Evolutionary conservation across 2,797 vertebrate genomes (phyloP).

Genomic region (Lemur catta): DNA sequence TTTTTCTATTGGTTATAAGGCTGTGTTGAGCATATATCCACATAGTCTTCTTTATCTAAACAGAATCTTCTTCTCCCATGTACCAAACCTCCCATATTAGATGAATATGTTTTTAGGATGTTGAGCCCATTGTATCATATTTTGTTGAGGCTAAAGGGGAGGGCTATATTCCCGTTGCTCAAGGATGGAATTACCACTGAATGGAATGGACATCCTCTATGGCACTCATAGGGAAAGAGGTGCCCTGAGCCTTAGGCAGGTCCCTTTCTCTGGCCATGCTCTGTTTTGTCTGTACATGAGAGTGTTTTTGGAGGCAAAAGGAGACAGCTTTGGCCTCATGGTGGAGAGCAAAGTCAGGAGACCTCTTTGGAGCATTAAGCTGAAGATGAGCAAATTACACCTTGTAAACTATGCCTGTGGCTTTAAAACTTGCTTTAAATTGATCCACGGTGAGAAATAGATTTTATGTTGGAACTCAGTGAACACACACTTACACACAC

Average conservation of each 20-base stretch:
- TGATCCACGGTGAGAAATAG: background rate
- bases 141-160: background rate
- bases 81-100: background rate
- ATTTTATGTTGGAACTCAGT: background rate
- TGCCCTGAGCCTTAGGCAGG: background rate
- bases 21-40: background rate
- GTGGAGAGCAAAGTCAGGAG: background rate
- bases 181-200: background rate
- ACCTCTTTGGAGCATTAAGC: background rate
- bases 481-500: background rate
- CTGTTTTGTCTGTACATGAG: background rate
- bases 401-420: background rate
- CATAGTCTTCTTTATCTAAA: background rate
- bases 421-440: slow-evolving; percentile 44
- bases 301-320: background rate
- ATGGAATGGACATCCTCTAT: background rate
- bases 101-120: background rate
- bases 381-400: slow-evolving; percentile 10
- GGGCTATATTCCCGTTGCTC: background rate
- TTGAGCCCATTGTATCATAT: background rate
- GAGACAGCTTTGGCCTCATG: background rate
- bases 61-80: background rate
- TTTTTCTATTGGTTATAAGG: background rate
- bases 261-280: background rate
- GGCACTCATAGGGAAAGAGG: background rate